Evolutionary conservation across 2,888 invertebrate species (phyloP), one percentile per base, ranked within the genome.

Genomic region (Rotaria magnacalcarata): DNA sequence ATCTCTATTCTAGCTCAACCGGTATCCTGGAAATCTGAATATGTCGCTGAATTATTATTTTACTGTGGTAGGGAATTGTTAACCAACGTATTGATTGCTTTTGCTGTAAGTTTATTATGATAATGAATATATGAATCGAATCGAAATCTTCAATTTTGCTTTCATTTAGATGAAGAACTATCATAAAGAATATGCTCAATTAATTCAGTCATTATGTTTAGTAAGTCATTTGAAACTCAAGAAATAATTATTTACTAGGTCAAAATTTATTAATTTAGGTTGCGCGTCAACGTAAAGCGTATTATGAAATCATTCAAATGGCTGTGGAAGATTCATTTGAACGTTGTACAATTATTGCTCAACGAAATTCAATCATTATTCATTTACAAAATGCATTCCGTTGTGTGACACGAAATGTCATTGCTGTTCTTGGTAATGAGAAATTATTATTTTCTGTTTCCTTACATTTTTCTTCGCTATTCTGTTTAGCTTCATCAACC

Each of bases 21-120:
- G n/a, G n/a, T 14, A 10, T 11, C 80, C 10, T 80, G 80, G 80
- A 80, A 47, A 47, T 47, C 47, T 2, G 80, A 80, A 80, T 80
- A 80, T 47, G n/a, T 47, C 11, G 80, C 80, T 8, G 80, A 80
- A 80, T 80, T 80, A 80, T 47, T 80, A 80, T 80, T 80, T 6
- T 80, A 80, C n/a, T 80, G 80, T 80, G 47, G 47, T 2, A 47
- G 47, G 47, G 80, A 80, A 80, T 80, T 80, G n/a, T 80, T 80
- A 47, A 47, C 80, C 0, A 80, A 80, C n/a, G 47, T 47, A 24
- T 47, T 80, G 4, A 80, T 80, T 80, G 80, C 80, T 21, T 80
- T 47, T 80, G 80, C 80, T 24, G 80, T 80, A 80, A 80, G 80
- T 80, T 19, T 50, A 50, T 50, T 5, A 50, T 50, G 5, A 50